phyloP scores from a whole-genome alignment of 2,113 vertebrate species.

The Vombatus ursinus region DNA sequence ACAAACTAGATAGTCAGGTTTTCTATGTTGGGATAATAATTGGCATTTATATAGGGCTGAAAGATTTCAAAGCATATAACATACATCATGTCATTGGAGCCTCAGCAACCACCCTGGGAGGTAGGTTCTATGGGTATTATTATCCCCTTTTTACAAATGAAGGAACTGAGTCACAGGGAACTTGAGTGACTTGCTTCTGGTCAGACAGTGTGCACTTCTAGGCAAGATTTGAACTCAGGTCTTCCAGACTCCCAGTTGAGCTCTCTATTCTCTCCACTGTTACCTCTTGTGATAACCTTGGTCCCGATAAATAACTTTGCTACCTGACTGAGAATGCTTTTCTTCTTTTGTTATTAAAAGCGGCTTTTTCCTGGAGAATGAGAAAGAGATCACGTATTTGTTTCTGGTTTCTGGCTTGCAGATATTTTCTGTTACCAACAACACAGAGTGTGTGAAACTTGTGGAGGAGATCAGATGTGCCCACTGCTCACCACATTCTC shows the following conservation, averaged over 20 bases:
- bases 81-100: not conserved
- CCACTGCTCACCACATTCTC: constrained; percentile 96
- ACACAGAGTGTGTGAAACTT: constrained; percentile 96
- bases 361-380: constrained; percentile 12
- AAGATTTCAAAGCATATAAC: not conserved
- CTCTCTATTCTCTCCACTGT: not conserved
- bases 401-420: constrained; percentile 88
- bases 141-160: not conserved
- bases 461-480: constrained; percentile 98
- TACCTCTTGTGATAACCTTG: not conserved
- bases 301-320: not conserved
- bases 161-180: not conserved
- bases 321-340: constrained; percentile 17
- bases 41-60: not conserved
- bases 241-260: not conserved
- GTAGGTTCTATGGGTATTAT: not conserved
- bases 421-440: constrained; percentile 97
- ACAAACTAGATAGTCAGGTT: not conserved
- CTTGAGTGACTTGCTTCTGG: not conserved
- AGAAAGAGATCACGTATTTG: constrained; percentile 66
- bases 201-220: not conserved
- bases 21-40: not conserved
- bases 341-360: constrained; percentile 42
- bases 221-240: not conserved
- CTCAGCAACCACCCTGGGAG: not conserved